Evolutionary conservation across 2,113 vertebrate species (phyloP), one percentile per base, ranked within the genome.

Genomic region (Labeo catla): DNA sequence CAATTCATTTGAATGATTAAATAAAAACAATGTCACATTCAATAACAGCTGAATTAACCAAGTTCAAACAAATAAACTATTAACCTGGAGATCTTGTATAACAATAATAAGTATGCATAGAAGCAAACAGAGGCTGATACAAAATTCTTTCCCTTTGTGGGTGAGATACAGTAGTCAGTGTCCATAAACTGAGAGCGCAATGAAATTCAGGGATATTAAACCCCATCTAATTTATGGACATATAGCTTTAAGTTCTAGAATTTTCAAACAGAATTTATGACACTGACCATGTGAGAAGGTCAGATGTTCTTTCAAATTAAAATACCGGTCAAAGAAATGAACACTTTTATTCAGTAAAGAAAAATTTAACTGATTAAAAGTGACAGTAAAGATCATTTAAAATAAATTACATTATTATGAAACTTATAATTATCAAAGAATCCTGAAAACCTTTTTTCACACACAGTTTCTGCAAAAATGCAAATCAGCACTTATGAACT

Each of bases 41-140:
- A 76, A 74, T 72, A 84, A 54, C 79, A 76, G 72, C 61, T 63
- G 84, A 89, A 93, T 92, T 89, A 88, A 90, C 85, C 45, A 84
- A 78, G 39, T 68, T 83, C 36, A 87, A 88, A 89, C 50, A 63
- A 90, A 86, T 81, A 86, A 68, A 80, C 66, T 76, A 86, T 87
- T 85, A 87, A 87, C 68, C 86, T 83, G 73, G 39, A 43, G 86
- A 54, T 77, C 81, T 72, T 66, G 50, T 87, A 89, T 84, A 86
- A 87, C 21, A 81, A 39, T 36, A 83, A 84, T 39, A 57, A 34
- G 11, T n/a, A 82, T 36, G 12, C 13, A 2, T 10, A 28, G 39
- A 80, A 2, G 19, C 16, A 61, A n/a, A 57, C 23, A 4, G 15
- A 57, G 76, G 16, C 6, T n/a, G 39, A 57, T 9, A 61, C 9